These are phyloP conservation scores for Eriosoma lanigerum DNA, from an alignment of 1,140 invertebrate genomes.

Conservation along the genomic window DNA sequence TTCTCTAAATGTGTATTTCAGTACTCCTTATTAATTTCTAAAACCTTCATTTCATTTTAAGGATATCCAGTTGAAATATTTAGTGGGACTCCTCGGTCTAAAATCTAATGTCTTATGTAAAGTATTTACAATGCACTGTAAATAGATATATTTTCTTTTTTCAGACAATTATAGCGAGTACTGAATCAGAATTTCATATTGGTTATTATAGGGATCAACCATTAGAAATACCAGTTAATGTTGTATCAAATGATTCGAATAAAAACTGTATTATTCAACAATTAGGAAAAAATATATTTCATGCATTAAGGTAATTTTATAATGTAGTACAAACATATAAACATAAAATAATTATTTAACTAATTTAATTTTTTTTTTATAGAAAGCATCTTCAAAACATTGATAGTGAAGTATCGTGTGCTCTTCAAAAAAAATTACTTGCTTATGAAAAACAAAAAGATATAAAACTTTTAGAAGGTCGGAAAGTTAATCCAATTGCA, in stretches of 20 bases:
- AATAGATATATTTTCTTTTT: conserved; percentile 54
- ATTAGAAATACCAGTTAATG: conserved; percentile 70
- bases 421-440: conserved; percentile 6
- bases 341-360: neutral
- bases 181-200: conserved; percentile 74
- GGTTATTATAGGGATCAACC: conserved; percentile 88
- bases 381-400: conserved; percentile 1
- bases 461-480: conserved; percentile 60
- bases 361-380: neutral
- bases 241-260: conserved; percentile 73
- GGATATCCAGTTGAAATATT: no score
- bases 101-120: no score
- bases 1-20: no score
- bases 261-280: conserved; percentile 70
- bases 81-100: no score
- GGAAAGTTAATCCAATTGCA: conserved; percentile 13
- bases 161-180: conserved; percentile 71
- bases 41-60: no score
- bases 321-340: neutral
- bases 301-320: conserved; percentile 70
- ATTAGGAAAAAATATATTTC: conserved; percentile 82
- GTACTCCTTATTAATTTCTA: no score
- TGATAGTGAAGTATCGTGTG: neutral
- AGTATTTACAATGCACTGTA: no score
- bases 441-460: conserved; percentile 17